A percentile compares a stretch with the other conserved stretches of the same genome.
phyloP scores from a whole-genome alignment of 1,140 invertebrate species.

The Meloidogyne floridensis region DNA sequence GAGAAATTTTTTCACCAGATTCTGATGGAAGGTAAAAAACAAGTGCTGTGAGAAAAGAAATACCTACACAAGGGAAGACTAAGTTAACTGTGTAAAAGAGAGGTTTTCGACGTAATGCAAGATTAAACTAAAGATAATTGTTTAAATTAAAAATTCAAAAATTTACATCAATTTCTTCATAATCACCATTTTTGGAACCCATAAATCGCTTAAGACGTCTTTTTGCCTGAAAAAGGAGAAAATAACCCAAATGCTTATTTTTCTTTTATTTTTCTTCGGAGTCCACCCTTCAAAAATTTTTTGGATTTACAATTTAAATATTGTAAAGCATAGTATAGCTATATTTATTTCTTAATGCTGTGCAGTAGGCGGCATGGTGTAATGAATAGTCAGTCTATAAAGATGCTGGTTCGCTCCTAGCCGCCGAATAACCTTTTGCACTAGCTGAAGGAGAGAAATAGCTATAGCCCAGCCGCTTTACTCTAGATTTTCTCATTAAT shows the following conservation, averaged over 20 bases:
- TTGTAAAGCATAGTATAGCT: no score
- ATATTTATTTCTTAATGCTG: no score
- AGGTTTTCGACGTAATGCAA: conserved; percentile 80
- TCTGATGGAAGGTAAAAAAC: conserved; percentile 98
- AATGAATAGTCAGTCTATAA: no score
- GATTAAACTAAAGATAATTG: conserved; percentile 49
- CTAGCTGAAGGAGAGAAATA: no score
- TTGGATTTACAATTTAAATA: no score
- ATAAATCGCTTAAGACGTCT: conserved; percentile 86
- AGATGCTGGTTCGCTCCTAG: no score
- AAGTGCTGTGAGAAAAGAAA: conserved; percentile 90
- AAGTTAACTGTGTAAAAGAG: conserved; percentile 83
- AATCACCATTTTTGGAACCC: conserved; percentile 78
- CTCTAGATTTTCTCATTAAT: no score
- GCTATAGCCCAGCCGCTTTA: no score
- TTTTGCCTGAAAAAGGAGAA: conserved; percentile 71
- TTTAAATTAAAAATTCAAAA: conserved; percentile 17
- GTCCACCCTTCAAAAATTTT: no score
- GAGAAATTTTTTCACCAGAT: conserved; percentile 94
- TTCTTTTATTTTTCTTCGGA: background rate
- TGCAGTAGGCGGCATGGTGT: no score
- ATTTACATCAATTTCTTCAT: conserved; percentile 82
- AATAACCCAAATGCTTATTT: background rate
- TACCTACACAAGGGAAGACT: conserved; percentile 94
- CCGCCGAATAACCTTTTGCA: no score